Evolutionary conservation across 1,140 invertebrate genomes (phyloP).

Genomic region (Drosophila chauvacae): DNA sequence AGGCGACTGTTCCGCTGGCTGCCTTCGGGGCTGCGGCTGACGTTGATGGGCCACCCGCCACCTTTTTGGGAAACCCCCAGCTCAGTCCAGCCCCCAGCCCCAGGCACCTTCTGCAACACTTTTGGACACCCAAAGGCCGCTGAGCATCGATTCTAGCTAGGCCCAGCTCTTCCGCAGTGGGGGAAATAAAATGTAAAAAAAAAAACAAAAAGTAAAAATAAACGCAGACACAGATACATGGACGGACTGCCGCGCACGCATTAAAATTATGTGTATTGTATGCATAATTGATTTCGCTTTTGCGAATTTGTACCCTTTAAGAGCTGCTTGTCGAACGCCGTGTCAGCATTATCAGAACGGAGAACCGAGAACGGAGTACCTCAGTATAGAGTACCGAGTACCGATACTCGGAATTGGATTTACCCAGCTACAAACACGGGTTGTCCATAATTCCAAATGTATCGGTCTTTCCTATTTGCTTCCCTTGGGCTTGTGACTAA

Average conservation of each 20-base stretch:
- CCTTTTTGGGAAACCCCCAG: constrained; percentile 28
- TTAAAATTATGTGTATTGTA: constrained; percentile 67
- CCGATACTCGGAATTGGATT: constrained; percentile 35
- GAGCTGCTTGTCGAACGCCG: constrained; percentile 31
- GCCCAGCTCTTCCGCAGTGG: constrained; percentile 54
- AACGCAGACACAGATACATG: constrained; percentile 17
- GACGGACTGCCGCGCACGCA: constrained; percentile 47
- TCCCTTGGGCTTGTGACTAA: constrained; percentile 44
- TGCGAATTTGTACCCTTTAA: constrained; percentile 60
- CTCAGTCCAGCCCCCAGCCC: neutral
- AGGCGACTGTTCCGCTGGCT: constrained; percentile 54
- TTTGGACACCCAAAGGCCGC: constrained; percentile 43
- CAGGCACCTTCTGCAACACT: constrained; percentile 26
- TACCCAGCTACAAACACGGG: constrained; percentile 34
- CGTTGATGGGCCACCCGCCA: constrained; percentile 22
- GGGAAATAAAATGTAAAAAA: constrained; percentile 23
- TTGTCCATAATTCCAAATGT: constrained; percentile 21
- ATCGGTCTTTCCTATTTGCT: constrained; percentile 15
- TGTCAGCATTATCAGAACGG: constrained; percentile 43
- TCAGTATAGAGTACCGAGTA: neutral
- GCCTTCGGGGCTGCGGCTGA: constrained; percentile 26
- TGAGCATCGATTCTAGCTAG: constrained; percentile 2
- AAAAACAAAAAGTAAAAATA: constrained; percentile 16
- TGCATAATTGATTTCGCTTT: constrained; percentile 75
- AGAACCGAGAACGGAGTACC: constrained; percentile 16